Evolutionary conservation across 2,797 vertebrate genomes (phyloP).

Genomic region (Masticophis lateralis): DNA sequence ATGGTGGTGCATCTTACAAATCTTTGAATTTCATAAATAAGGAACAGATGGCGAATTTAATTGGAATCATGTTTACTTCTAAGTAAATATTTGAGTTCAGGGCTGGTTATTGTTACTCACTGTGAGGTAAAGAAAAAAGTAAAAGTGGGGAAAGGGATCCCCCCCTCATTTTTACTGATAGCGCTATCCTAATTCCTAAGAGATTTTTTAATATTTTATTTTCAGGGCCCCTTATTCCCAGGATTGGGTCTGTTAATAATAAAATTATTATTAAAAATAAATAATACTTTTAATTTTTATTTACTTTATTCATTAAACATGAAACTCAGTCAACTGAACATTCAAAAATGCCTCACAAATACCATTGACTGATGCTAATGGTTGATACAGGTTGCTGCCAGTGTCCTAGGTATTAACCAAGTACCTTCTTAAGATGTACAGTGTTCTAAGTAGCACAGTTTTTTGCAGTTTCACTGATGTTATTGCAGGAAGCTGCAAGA

Average conservation of each 20-base stretch:
- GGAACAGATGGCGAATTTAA: neutral
- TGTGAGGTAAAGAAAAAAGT: neutral
- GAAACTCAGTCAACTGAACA: too few relatives aligned
- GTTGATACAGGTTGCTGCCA: too few relatives aligned
- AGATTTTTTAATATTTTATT: neutral
- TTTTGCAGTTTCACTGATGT: too few relatives aligned
- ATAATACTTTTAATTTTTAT: too few relatives aligned
- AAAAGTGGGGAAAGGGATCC: neutral
- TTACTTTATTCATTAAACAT: too few relatives aligned
- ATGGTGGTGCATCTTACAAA: neutral
- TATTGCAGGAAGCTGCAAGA: too few relatives aligned
- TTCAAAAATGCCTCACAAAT: too few relatives aligned
- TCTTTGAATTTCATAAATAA: neutral
- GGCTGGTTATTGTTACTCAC: too few relatives aligned
- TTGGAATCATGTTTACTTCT: neutral
- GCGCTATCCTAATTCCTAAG: neutral
- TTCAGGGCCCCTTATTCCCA: neutral
- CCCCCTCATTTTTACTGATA: neutral
- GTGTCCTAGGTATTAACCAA: too few relatives aligned
- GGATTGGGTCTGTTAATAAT: neutral
- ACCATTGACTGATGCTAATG: too few relatives aligned
- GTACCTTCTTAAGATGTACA: too few relatives aligned
- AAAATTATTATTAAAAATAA: neutral
- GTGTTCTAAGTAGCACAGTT: too few relatives aligned
- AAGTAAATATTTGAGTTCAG: neutral